Base-by-base conservation (phyloP, 2,888 invertebrate species). In the Chaitophorus viminalis region DNA sequence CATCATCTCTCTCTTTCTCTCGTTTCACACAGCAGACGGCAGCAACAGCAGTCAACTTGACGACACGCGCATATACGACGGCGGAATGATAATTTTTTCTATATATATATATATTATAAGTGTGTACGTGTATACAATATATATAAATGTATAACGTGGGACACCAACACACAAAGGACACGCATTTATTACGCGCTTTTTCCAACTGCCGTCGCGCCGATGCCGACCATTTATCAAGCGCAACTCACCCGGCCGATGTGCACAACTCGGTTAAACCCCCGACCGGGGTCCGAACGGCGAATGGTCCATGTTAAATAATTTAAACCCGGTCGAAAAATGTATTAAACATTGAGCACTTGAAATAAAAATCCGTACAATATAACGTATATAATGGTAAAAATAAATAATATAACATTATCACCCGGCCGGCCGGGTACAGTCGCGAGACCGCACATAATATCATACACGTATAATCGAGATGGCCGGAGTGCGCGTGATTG, bases 31-130 rank as follows among this genome's bases (percentile, higher is more conserved):
- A n/a, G 31, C 29, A 14, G 70, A 65, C n/a, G 65, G 39, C 74
- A 39, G 70, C 82, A 14, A 14, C 72, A n/a, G 72, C 65, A 36
- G 14, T 14, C 46, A 46, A 46, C 46, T 46, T 14, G 14, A 46
- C 14, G 46, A 14, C n/a, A n/a, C 46, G 46, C 11, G 46, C 65
- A 75, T 36, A 65, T 76, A 84, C 83, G 83, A 65, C 65, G 60
- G 14, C 14, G 60, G 83, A 84, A 84, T 84, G 76, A 84, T 84
- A 84, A 84, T 84, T 84, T 84, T 25, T 0, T 29, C 39, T n/a
- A 1, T 65, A 29, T 75, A 65, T 74, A 36, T 1, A n/a, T n/a
- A n/a, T n/a, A n/a, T n/a, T n/a, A n/a, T n/a, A n/a, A n/a, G n/a
- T n/a, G n/a, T n/a, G n/a, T n/a, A n/a, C 25, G 33, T 31, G 8